These are phyloP conservation scores for Eulithis prunata DNA, from an alignment of 2,888 invertebrate genomes.

Conservation along the genomic window DNA sequence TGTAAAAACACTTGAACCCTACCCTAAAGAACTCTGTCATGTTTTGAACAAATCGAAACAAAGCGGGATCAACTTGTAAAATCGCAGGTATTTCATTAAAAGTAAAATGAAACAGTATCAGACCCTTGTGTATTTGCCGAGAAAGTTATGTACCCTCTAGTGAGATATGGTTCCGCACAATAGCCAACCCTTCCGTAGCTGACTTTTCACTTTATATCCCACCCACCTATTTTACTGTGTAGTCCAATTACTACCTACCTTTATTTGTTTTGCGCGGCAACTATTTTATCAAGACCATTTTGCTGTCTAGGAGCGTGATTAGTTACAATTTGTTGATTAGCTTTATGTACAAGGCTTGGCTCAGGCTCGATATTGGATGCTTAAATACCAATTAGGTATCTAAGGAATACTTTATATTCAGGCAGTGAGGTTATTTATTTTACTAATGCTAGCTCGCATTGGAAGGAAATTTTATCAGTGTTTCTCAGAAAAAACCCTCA, in stretches of 20 bases:
- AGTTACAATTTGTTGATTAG: slow-evolving; percentile 29
- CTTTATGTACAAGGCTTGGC: slow-evolving; percentile 22
- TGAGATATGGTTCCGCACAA: slow-evolving; percentile 60
- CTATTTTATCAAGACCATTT: slow-evolving; percentile 30
- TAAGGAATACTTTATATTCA: neutral
- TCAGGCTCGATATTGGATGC: slow-evolving; percentile 16
- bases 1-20: slow-evolving; percentile 16
- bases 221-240: slow-evolving; percentile 21
- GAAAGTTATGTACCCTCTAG: slow-evolving; percentile 57
- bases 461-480: neutral
- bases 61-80: slow-evolving; percentile 40
- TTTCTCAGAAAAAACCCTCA: too few relatives aligned
- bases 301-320: slow-evolving; percentile 16
- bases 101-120: slow-evolving; percentile 46
- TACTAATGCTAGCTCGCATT: neutral
- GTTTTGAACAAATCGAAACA: slow-evolving; percentile 28
- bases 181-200: slow-evolving; percentile 51
- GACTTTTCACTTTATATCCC: slow-evolving; percentile 45
- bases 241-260: slow-evolving; percentile 36
- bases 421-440: slow-evolving; percentile 1
- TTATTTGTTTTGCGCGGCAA: slow-evolving; percentile 35
- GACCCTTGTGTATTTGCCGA: slow-evolving; percentile 55
- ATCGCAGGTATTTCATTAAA: slow-evolving; percentile 51
- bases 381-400: slow-evolving; percentile 16
- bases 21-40: slow-evolving; percentile 10